phyloP scores from a whole-genome alignment of 2,113 vertebrate genomes.

The Trichomycterus rosablanca region DNA sequence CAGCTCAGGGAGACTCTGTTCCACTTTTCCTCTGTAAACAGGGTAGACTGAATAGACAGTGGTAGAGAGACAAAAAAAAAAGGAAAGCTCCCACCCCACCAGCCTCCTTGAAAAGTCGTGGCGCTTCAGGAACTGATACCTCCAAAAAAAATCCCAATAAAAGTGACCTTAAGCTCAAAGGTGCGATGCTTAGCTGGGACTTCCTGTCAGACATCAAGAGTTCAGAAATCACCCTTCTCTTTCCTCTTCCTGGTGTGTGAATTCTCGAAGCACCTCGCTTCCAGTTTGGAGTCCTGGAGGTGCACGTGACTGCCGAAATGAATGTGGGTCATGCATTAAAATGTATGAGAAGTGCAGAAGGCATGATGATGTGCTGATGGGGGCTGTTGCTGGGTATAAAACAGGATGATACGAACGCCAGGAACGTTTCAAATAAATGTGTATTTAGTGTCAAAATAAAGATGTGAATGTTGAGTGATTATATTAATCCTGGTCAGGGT shows the following conservation, averaged over 20 bases:
- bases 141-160: background rate
- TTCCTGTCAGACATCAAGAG: slow-evolving; percentile 1
- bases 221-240: slow-evolving; percentile 19
- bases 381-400: slow-evolving; percentile 48
- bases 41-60: slow-evolving; percentile 32
- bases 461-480: too few species aligned
- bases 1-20: too few species aligned
- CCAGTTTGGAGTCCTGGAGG: slow-evolving; percentile 37
- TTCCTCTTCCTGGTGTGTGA: background rate
- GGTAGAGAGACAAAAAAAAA: too few species aligned
- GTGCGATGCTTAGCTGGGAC: background rate
- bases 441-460: background rate
- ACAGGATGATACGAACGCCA: slow-evolving; percentile 48
- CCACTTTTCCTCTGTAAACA: too few species aligned
- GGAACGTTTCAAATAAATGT: slow-evolving; percentile 21
- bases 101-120: slow-evolving; percentile 24
- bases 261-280: slow-evolving; percentile 30
- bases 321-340: slow-evolving; percentile 74
- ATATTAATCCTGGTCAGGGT: too few species aligned
- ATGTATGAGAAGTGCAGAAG: slow-evolving; percentile 61
- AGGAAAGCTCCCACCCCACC: slow-evolving; percentile 17
- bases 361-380: slow-evolving; percentile 59
- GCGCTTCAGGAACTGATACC: slow-evolving; percentile 13
- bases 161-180: slow-evolving; percentile 5
- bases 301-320: slow-evolving; percentile 47